Base-by-base conservation (phyloP, 2,797 vertebrate species). In the Hypotaenidia okinawae region DNA sequence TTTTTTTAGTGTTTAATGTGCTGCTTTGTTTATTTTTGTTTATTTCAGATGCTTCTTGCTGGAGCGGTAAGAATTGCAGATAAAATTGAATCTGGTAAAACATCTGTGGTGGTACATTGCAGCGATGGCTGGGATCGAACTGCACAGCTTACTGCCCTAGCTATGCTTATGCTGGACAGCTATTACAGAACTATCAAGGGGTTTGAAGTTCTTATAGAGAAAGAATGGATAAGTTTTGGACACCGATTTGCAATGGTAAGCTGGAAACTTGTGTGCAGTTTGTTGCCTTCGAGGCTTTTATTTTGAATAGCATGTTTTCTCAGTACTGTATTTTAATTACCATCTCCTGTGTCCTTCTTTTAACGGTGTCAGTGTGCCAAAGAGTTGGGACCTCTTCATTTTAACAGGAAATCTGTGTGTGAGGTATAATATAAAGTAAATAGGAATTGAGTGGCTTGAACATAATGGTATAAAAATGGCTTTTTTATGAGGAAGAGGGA, bases 181-280 rank as follows among this genome's bases (percentile, higher is more conserved):
- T 97, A 99, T 78, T 99, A 99, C 93, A 98, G 99, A 82, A 99
- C 99, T 4, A 98, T 99, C 84, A 97, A 96, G 92, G 99, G 99
- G 22, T 99, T 99, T 95, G 97, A 98, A 83, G 98, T 98, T 74
- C 98, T 99, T 79, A 93, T 99, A 93, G 99, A 99, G 96, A 99
- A 99, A 96, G 99, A 99, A 81, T 99, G 99, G 99, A 98, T 99
- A 83, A 99, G 99, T 95, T 99, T 99, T 87, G 99, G 99, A 87
- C 99, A 99, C 96, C 98, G 98, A 78, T 99, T 99, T 96, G 97
- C 99, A 63, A 98, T 99, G 96, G 99, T 99, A 97, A 98, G 98
- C 83, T 79, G 69, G 77, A 72, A 74, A 25, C 28, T n/a, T 14
- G 2, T 9, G 5, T 43, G 14, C 5, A 4, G 8, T 67, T 89